Evolutionary conservation across 1,140 invertebrate species (phyloP).

Genomic region (Yoshiicerus persimilis): DNA sequence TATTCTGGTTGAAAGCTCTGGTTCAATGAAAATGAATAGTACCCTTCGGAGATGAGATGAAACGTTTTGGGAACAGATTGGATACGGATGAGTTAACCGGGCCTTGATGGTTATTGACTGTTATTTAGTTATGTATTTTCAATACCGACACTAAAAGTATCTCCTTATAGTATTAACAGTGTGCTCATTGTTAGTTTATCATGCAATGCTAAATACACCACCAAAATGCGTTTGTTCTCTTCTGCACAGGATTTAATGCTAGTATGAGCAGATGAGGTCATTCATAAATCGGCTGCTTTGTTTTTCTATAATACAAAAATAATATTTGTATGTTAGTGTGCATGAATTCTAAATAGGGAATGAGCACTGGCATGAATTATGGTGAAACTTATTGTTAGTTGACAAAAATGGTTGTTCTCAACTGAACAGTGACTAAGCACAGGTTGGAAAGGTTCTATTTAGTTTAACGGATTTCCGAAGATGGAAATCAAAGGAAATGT

Average conservation of each 20-base stretch:
- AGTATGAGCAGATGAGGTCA: neutral
- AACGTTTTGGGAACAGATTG: neutral
- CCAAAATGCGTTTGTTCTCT: neutral
- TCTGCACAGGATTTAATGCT: too few species aligned
- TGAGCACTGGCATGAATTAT: neutral
- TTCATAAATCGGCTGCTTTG: neutral
- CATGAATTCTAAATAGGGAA: neutral
- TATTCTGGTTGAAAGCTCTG: neutral
- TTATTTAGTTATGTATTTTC: neutral
- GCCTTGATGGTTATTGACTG: neutral
- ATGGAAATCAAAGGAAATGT: neutral
- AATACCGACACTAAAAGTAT: neutral
- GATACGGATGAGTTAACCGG: slow-evolving; percentile 6
- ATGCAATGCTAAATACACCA: neutral
- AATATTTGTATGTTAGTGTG: neutral
- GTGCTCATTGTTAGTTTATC: neutral
- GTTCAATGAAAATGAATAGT: neutral
- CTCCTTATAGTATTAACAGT: neutral
- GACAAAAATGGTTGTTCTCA: neutral
- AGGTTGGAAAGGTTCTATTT: neutral
- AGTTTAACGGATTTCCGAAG: neutral
- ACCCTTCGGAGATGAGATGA: neutral
- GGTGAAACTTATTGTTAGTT: neutral
- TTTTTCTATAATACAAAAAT: neutral
- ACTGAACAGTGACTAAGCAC: slow-evolving; percentile 1